Conservation (phyloP, 2,797 vertebrate genomes). For the Oreortyx pictus region DNA sequence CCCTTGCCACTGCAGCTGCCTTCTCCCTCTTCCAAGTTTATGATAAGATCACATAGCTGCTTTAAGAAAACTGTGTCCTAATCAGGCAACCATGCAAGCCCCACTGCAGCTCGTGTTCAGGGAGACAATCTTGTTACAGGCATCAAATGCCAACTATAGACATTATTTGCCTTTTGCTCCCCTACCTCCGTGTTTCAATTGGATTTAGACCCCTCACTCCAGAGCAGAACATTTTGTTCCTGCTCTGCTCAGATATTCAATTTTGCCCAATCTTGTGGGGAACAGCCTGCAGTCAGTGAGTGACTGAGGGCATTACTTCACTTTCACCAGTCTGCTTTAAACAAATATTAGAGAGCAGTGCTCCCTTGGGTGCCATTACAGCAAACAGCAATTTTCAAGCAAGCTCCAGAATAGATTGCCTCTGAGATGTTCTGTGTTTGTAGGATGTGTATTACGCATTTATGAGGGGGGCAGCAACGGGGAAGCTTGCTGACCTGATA, state of each 20-base stretch:
- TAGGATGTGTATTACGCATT: conserved; percentile 26
- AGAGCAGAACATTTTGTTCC: not conserved
- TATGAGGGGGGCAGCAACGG: not conserved
- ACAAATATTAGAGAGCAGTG: conserved; percentile 69
- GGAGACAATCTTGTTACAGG: not conserved
- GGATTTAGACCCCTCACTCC: not conserved
- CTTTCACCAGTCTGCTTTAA: conserved; percentile 66
- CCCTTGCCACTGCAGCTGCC: not conserved
- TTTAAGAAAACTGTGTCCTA: not conserved
- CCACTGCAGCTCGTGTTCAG: not conserved
- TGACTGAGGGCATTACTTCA: conserved; percentile 49
- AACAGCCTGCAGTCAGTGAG: conserved; percentile 3
- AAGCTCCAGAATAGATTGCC: conserved; percentile 42
- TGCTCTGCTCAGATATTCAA: not conserved
- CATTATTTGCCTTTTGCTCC: not conserved
- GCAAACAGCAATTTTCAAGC: conserved; percentile 68
- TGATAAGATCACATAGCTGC: rapidly evolving
- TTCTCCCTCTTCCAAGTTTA: not conserved
- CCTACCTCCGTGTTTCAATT: not conserved
- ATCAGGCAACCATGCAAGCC: not conserved
- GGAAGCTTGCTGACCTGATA: not conserved
- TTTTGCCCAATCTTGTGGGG: not conserved
- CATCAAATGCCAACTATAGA: not conserved
- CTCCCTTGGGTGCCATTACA: conserved; percentile 55
- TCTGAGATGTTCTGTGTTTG: conserved; percentile 36